Evolutionary conservation across 2,888 invertebrate species (phyloP).

Genomic region (Caenorhabditis sp.): DNA sequence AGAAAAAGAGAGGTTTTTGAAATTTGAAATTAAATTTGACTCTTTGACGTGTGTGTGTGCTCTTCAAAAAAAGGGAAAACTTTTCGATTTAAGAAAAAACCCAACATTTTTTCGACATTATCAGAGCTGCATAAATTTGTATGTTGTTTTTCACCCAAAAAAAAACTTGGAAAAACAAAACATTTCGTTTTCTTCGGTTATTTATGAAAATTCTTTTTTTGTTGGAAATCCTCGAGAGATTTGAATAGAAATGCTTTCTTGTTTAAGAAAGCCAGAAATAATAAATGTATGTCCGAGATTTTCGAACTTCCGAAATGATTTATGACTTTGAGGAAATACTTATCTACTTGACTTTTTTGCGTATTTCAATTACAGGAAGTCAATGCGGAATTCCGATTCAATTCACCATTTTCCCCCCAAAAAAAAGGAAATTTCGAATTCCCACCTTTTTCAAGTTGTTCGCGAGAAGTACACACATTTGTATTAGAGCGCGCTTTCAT

Average conservation of each 20-base stretch:
- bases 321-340: neutral
- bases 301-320: neutral
- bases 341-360: neutral
- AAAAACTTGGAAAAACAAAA: neutral
- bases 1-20: neutral
- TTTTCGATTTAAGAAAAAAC: too few relatives aligned
- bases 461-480: neutral
- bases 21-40: neutral
- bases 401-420: neutral
- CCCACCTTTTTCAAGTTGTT: neutral
- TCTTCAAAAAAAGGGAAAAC: neutral
- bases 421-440: neutral
- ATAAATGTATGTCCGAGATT: neutral
- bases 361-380: neutral
- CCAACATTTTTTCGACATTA: neutral
- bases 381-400: neutral
- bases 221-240: neutral
- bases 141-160: neutral
- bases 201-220: neutral
- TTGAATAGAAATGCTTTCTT: neutral
- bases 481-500: neutral
- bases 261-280: too few relatives aligned
- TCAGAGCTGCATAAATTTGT: neutral
- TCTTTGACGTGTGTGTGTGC: neutral
- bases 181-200: neutral